phyloP scores from a whole-genome alignment of 1,140 invertebrate genomes.

The Protaetia brevitarsis region DNA sequence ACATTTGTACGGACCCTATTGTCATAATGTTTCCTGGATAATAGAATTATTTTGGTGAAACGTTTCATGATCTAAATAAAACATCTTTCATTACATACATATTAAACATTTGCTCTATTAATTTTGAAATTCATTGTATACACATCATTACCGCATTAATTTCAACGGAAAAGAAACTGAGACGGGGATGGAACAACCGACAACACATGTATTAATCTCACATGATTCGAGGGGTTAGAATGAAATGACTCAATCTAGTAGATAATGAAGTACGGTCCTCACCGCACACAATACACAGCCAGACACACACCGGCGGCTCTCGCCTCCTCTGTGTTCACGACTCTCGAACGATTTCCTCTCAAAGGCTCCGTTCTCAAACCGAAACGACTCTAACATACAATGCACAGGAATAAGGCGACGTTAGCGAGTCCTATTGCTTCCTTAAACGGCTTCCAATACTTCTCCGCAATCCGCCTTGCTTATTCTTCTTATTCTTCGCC shows the following conservation, averaged over 20 bases:
- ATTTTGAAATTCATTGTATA: too few species aligned
- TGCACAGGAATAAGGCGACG: not conserved
- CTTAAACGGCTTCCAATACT: not conserved
- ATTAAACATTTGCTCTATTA: too few species aligned
- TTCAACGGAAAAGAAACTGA: too few species aligned
- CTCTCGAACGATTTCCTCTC: not conserved
- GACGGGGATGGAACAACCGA: not conserved
- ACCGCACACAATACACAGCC: too few species aligned
- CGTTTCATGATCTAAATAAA: too few species aligned
- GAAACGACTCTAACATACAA: constrained; percentile 1
- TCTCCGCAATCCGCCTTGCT: not conserved
- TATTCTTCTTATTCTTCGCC: not conserved
- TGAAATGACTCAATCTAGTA: constrained; percentile 31
- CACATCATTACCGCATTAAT: too few species aligned
- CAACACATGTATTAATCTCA: constrained; percentile 24
- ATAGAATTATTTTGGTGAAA: too few species aligned
- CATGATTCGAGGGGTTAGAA: constrained; percentile 9
- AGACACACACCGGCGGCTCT: not conserved
- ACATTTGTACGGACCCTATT: too few species aligned
- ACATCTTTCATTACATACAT: too few species aligned
- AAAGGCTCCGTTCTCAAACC: not conserved
- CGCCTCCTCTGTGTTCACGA: not conserved
- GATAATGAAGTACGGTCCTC: constrained; percentile 28
- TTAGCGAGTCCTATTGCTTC: not conserved
- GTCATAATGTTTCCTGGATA: too few species aligned